Percentiles rank a stretch among this genome's conserved stretches.
phyloP scores from a whole-genome alignment of 1,140 invertebrate genomes.

The Formica exsecta region DNA sequence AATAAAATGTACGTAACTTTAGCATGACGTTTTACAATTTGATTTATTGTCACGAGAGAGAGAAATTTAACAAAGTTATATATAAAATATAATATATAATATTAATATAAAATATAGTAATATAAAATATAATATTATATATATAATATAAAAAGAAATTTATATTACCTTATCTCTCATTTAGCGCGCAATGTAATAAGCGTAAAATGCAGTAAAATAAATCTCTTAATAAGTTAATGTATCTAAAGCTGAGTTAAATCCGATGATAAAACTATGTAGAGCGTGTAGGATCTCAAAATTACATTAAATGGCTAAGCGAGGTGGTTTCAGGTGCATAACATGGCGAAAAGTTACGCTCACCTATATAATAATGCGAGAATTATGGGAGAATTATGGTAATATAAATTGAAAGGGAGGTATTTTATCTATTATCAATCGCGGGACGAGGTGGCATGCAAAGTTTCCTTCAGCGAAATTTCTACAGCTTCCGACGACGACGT shows the following conservation, averaged over 20 bases:
- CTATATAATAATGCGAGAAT: slow-evolving; percentile 12
- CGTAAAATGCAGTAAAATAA: background rate
- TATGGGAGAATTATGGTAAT: background rate
- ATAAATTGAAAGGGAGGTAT: background rate
- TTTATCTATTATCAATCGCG: slow-evolving; percentile 2
- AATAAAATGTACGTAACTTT: background rate
- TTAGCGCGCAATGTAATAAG: background rate
- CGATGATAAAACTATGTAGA: slow-evolving; percentile 19
- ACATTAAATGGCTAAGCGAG: slow-evolving; percentile 1
- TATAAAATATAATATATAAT: background rate
- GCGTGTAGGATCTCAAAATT: background rate
- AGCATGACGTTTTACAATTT: too few species aligned
- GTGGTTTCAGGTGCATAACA: background rate
- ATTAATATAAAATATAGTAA: background rate
- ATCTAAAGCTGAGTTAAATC: background rate
- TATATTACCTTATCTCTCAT: background rate
- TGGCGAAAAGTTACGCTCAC: background rate
- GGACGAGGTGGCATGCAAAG: background rate
- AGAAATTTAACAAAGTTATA: background rate
- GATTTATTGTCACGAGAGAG: too few species aligned
- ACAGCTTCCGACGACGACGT: background rate
- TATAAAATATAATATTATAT: background rate
- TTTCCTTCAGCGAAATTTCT: slow-evolving; percentile 16
- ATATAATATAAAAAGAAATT: background rate
- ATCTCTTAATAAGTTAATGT: background rate